Evolutionary conservation across 2,113 vertebrate species (phyloP).

Genomic region (Gallinago media): DNA sequence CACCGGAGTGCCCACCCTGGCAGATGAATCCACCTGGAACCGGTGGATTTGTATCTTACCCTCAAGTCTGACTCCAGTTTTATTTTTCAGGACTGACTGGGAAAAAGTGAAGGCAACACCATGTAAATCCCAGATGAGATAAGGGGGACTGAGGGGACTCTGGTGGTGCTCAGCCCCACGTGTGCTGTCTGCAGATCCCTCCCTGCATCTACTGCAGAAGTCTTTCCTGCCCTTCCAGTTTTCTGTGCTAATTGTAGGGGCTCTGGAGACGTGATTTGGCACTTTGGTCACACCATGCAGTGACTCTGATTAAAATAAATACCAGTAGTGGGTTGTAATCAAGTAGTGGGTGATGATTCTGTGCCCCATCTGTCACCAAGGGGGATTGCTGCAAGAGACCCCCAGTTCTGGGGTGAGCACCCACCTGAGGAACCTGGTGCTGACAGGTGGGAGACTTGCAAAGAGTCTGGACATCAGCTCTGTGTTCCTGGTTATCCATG

Average conservation of each 20-base stretch:
- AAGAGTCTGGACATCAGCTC: background rate
- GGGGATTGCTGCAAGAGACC: background rate
- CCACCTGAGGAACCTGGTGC: background rate
- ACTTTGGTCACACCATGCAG: fast-evolving
- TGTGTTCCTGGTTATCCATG: background rate
- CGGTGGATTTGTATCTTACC: background rate
- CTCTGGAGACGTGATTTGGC: background rate
- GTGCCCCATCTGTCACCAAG: background rate
- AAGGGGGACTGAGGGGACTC: background rate
- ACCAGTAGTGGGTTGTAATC: background rate
- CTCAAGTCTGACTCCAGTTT: background rate
- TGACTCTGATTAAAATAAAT: background rate
- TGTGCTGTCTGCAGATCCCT: background rate
- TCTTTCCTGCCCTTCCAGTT: background rate
- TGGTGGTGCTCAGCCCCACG: background rate
- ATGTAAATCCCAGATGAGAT: background rate
- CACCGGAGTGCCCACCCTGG: background rate
- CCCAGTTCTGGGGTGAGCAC: background rate
- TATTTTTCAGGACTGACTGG: background rate
- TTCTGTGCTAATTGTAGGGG: background rate
- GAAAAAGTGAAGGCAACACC: background rate
- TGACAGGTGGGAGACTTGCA: background rate
- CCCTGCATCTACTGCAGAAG: background rate
- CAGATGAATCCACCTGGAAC: background rate
- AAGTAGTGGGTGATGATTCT: background rate